Conservation (phyloP, 2,888 invertebrate species). For the Nasonovia ribisnigri region DNA sequence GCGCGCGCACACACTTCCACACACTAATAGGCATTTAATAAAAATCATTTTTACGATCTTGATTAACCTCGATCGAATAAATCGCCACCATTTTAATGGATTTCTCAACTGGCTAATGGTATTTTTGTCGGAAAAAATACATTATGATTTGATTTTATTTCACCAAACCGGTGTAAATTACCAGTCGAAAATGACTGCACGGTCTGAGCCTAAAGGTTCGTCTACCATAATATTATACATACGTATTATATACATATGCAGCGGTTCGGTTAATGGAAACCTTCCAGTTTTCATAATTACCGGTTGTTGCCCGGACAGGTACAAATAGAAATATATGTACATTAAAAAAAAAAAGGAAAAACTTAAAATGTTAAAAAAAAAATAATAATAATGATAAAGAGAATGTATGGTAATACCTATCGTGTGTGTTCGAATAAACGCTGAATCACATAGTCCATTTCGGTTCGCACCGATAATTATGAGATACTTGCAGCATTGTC, state of each 20-base stretch:
- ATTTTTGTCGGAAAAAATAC: constrained; percentile 40
- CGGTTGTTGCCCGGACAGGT: constrained; percentile 57
- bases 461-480: constrained; percentile 61
- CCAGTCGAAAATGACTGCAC: constrained; percentile 54
- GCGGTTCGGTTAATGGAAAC: constrained; percentile 62
- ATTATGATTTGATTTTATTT: constrained; percentile 58
- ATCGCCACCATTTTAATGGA: constrained; percentile 58
- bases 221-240: not conserved
- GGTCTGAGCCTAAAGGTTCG: constrained; percentile 47
- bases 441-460: constrained; percentile 64
- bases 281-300: constrained; percentile 63
- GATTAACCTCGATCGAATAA: constrained; percentile 48
- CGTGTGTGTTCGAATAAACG: constrained; percentile 51
- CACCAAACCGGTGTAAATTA: constrained; percentile 60
- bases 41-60: constrained; percentile 49
- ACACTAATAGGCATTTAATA: constrained; percentile 46
- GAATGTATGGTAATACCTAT: constrained; percentile 55
- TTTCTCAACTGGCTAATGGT: constrained; percentile 55
- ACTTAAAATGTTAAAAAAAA: constrained; percentile 50
- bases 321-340: constrained; percentile 46
- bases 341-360: constrained; percentile 36
- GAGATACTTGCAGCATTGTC: constrained; percentile 15
- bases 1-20: not conserved
- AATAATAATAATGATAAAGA: constrained; percentile 11
- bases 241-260: not conserved